Evolutionary conservation across 2,888 invertebrate genomes (phyloP), one percentile per base, ranked within the genome.

Genomic region (Patella ulyssiponensis): DNA sequence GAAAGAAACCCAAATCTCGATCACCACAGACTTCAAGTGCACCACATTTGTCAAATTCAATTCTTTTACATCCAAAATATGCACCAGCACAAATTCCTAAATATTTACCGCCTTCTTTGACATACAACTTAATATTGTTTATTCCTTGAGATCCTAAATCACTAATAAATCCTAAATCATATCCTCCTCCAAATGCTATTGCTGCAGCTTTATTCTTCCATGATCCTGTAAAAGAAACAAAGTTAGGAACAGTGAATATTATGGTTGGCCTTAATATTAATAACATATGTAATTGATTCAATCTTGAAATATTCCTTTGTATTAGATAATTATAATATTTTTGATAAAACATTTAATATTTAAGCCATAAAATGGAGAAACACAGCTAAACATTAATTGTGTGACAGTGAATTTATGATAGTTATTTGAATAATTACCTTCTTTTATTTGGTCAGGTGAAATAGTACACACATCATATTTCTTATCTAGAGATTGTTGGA

Each of bases 51-150:
- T 90, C 90, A 85, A 90, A 90, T 77, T 88, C 86, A 56, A 90
- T 88, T 27, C 78, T 71, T 56, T 85, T 85, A 80, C 88, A 87
- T 20, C 84, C 90, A 81, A 90, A 90, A 76, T 90, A 90, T 2
- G 85, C 89, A 12, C 90, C 90, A 23, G 89, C 88, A 82, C 90
- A 90, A 1, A 90, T 81, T 1, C 90, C 90, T 1, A 90, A 81
- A 76, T 90, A 90, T 7, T 82, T 80, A 9, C 90, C 90, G n/a
- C 90, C 90, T 4, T 75, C 27, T 7, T 80, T n/a, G 15, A 90
- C 90, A 81, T 84, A 90, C 9, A 83, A 81, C 7, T 81, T 78
- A 44, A 90, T 86, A 56, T 80, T 72, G 9, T 76, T 64, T 17
- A 85, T 82, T 0, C 90, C 90, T 4, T 77, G 71, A 14, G 73